Conservation (phyloP, 2,888 invertebrate genomes). For the Teleiodes luculella region DNA sequence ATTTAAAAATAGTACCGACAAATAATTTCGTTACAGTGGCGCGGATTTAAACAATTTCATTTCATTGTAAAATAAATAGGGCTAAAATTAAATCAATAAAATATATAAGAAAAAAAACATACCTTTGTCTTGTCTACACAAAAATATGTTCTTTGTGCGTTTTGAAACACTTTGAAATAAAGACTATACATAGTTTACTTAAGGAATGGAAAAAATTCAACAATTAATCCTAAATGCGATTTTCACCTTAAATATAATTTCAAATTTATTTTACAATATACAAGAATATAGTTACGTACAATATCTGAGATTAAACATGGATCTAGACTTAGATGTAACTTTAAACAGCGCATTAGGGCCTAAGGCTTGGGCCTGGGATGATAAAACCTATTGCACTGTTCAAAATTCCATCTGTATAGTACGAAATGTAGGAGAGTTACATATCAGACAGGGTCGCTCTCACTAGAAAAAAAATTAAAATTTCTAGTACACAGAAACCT, state of each 20-base stretch:
- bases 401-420: not conserved
- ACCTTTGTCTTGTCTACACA: slow-evolving; percentile 29
- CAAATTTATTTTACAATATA: slow-evolving; percentile 65
- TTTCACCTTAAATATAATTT: slow-evolving; percentile 33
- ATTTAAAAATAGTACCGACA: slow-evolving; percentile 67
- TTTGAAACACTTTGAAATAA: slow-evolving; percentile 32
- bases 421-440: not conserved
- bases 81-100: slow-evolving; percentile 33
- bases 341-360: not conserved
- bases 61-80: slow-evolving; percentile 24
- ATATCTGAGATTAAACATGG: slow-evolving; percentile 58
- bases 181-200: slow-evolving; percentile 15
- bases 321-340: slow-evolving; percentile 28
- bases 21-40: slow-evolving; percentile 54
- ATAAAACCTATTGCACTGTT: too few relatives aligned
- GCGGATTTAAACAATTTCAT: slow-evolving; percentile 49
- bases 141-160: slow-evolving; percentile 56
- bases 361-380: too few relatives aligned
- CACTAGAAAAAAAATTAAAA: not conserved
- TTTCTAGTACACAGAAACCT: not conserved
- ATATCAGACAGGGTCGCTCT: not conserved
- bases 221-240: slow-evolving; percentile 31
- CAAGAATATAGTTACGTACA: slow-evolving; percentile 66
- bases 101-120: slow-evolving; percentile 32
- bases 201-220: slow-evolving; percentile 39